Percentiles rank a stretch among this genome's conserved stretches.
phyloP scores from a whole-genome alignment of 1,140 invertebrate genomes.

The Diachasma alloeum region DNA sequence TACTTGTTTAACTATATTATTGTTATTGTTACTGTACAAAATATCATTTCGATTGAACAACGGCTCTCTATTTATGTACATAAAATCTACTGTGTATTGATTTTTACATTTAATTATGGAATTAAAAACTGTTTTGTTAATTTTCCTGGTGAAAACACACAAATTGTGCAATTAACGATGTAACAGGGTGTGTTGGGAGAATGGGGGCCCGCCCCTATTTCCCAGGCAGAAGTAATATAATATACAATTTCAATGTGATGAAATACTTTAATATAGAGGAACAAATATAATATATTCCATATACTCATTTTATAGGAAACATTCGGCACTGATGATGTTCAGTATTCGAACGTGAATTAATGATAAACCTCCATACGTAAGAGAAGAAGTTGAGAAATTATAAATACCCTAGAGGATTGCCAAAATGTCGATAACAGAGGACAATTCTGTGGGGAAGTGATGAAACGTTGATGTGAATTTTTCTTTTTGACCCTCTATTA shows the following conservation, averaged over 20 bases:
- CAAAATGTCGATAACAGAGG: background rate
- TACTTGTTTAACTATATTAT: conserved; percentile 38
- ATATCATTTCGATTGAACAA: conserved; percentile 31
- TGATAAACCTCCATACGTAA: conserved; percentile 5
- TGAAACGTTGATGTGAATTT: background rate
- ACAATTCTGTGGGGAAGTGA: background rate
- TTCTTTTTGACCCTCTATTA: background rate
- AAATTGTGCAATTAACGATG: background rate
- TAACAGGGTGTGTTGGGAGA: background rate
- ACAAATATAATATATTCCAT: conserved; percentile 3
- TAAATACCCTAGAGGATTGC: background rate
- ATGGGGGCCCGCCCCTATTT: background rate
- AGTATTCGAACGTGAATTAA: background rate
- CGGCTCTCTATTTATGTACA: conserved; percentile 55
- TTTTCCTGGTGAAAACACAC: background rate
- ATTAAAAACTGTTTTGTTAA: conserved; percentile 4
- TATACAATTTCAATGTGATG: background rate
- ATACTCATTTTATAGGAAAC: conserved; percentile 17
- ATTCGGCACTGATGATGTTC: conserved; percentile 9
- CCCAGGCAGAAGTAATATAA: background rate
- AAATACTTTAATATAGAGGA: conserved; percentile 12
- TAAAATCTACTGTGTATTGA: conserved; percentile 29
- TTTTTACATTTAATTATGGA: background rate
- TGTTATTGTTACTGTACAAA: conserved; percentile 48
- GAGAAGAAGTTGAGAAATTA: background rate